Conservation (phyloP, 2,888 invertebrate genomes). For the Drosophila eohydei region DNA sequence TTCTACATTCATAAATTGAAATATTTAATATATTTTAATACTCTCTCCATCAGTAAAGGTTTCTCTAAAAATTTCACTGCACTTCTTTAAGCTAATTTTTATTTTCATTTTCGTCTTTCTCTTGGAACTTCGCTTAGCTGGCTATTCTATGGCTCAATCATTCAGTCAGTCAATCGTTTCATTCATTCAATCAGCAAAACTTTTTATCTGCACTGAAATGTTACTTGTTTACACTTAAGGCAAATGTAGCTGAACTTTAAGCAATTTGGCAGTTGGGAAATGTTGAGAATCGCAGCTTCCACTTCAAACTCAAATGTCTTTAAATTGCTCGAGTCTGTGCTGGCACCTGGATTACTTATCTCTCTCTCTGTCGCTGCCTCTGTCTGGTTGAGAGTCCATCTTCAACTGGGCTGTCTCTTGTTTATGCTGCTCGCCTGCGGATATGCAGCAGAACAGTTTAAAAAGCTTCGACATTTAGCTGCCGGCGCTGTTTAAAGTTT, state of each 20-base stretch:
- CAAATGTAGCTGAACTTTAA: neutral
- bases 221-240: conserved; percentile 1
- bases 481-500: conserved; percentile 45
- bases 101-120: neutral
- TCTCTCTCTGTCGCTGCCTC: neutral
- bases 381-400: neutral
- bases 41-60: neutral
- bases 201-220: conserved; percentile 5
- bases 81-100: neutral
- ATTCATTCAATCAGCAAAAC: conserved; percentile 3
- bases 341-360: conserved; percentile 44
- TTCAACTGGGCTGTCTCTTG: neutral
- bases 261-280: neutral
- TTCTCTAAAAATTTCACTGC: neutral
- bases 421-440: conserved; percentile 31
- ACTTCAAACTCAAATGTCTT: conserved; percentile 23
- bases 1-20: neutral
- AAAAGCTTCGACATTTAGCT: conserved; percentile 44
- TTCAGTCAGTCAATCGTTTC: neutral
- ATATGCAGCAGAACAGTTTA: conserved; percentile 44
- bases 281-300: conserved; percentile 5
- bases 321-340: conserved; percentile 22
- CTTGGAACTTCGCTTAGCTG: neutral
- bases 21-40: neutral
- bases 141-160: neutral